A percentile compares a stretch with the other conserved stretches of the same genome.
These are phyloP conservation scores for Melanitta fusca DNA, from an alignment of 2,797 vertebrate species.

Conservation along the genomic window DNA sequence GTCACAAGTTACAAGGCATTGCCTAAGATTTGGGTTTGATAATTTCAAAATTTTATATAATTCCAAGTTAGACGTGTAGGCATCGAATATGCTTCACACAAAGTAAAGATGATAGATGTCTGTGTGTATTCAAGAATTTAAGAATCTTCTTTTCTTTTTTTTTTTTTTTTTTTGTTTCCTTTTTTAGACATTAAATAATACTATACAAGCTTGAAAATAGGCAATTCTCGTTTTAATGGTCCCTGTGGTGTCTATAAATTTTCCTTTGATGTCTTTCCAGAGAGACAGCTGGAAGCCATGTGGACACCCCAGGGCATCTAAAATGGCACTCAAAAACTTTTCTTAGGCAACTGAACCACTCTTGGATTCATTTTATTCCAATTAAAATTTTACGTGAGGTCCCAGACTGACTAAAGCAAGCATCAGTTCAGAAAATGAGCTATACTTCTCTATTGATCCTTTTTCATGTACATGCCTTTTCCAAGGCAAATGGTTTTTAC, in stretches of 20 bases:
- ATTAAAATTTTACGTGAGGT: neutral
- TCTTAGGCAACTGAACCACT: neutral
- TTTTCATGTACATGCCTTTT: neutral
- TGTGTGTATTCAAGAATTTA: neutral
- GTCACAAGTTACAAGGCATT: neutral
- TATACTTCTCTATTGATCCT: neutral
- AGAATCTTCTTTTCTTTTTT: neutral
- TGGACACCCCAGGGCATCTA: neutral
- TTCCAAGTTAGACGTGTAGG: neutral
- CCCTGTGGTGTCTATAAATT: neutral
- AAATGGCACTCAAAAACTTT: neutral
- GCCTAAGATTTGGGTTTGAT: neutral
- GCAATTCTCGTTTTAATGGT: neutral
- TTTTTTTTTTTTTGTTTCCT: neutral
- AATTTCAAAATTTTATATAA: neutral
- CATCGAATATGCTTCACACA: neutral
- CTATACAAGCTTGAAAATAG: neutral
- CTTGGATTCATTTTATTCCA: neutral
- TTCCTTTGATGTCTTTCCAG: neutral
- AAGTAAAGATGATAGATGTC: neutral
- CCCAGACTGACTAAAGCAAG: neutral
- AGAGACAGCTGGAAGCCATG: neutral
- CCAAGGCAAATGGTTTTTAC: neutral
- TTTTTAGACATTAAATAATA: neutral
- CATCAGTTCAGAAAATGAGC: neutral